Conservation (phyloP, 1,140 invertebrate genomes). For the Anastatus disparis region DNA sequence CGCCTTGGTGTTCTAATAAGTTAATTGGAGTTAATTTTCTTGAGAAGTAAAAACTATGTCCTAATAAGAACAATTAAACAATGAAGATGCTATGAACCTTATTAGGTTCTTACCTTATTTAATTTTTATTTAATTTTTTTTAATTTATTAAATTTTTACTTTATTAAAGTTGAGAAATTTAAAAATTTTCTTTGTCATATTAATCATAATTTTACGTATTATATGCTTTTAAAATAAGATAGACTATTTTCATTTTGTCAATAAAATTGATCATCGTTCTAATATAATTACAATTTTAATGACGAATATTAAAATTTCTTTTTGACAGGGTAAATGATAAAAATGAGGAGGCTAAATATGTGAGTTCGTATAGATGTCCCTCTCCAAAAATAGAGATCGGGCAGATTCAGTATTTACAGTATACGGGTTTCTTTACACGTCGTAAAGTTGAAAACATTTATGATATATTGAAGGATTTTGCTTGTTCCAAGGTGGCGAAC, state of each 20-base stretch:
- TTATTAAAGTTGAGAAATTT: no score
- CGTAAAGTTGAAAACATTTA: constrained; percentile 60
- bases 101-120: no score
- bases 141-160: no score
- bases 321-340: constrained; percentile 39
- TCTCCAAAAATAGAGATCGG: constrained; percentile 51
- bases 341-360: constrained; percentile 51
- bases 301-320: not conserved
- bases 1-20: no score
- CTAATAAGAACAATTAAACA: no score
- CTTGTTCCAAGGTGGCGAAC: constrained; percentile 41
- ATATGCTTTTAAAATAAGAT: not conserved
- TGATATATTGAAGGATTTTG: constrained; percentile 54
- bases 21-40: no score
- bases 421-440: constrained; percentile 67
- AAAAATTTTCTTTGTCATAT: no score
- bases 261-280: no score
- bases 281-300: constrained; percentile 15
- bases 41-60: no score
- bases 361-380: constrained; percentile 60
- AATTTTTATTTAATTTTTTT: no score
- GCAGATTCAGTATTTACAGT: constrained; percentile 62
- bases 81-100: no score
- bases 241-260: not conserved
- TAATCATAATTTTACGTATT: not conserved